Evolutionary conservation across 2,797 vertebrate species (phyloP), one percentile per base, ranked within the genome.

Genomic region (Salmo trutta): DNA sequence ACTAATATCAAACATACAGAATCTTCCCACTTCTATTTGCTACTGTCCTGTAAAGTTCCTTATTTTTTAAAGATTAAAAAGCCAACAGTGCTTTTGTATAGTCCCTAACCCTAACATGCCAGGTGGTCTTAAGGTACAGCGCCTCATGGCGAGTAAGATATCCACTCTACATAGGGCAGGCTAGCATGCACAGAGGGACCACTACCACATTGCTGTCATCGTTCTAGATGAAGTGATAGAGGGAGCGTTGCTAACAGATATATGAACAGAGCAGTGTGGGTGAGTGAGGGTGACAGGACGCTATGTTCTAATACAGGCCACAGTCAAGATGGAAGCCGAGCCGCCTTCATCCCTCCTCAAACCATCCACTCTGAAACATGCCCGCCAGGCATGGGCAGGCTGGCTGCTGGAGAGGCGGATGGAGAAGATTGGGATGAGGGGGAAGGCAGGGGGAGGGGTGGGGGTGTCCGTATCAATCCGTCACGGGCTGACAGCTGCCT

Each of bases 391-490:
- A 94, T 91, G 90, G 88, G 92, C 53, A 91, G 91, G 76, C 78
- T 82, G 71, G 17, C 91, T 88, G 79, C 90, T 88, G 92, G 84
- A 77, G 91, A 88, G 81, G 87, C 84, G 82, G 87, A 83, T 88
- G 6, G 79, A 80, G 80, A 27, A 51, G 19, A 1, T 81, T 56
- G 68, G 16, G 74, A 33, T 54, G 77, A 2, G 80, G 79, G 81
- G 31, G 24, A 21, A 1, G 62, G 27, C 51, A 27, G 65, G 69
- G 31, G 64, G 6, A 71, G 74, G 14, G 70, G 62, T 10, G 80
- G 88, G 91, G 94, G 94, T 95, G 95, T 96, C 96, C 92, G 89
- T 95, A 96, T 96, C 95, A 96, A 97, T 98, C 96, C 95, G 93
- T 97, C 96, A 96, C 91, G 89, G 36, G 87, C 87, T 96, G 96